Percentiles rank a stretch among this genome's conserved stretches.
Conservation (phyloP, 53 echinoderm and acorn worm species). For the Henricia sp. region DNA sequence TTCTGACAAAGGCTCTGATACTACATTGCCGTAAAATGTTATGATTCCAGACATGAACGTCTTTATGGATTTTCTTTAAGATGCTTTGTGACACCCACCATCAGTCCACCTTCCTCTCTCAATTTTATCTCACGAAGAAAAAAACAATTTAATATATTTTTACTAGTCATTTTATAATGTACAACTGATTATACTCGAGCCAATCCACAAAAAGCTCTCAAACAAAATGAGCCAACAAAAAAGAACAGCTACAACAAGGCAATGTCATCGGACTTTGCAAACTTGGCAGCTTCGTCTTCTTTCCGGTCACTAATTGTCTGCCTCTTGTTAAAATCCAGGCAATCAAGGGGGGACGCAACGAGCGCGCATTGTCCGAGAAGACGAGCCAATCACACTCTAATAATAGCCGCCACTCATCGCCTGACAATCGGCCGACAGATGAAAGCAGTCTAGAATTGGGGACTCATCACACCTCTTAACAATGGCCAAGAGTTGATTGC, state of each 20-base stretch:
- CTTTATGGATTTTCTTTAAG: too few relatives aligned
- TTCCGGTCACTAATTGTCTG: conserved; percentile 49
- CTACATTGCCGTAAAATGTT: too few relatives aligned
- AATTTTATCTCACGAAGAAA: too few relatives aligned
- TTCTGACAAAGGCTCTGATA: too few relatives aligned
- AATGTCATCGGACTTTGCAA: neutral
- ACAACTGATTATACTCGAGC: too few relatives aligned
- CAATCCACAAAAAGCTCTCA: too few relatives aligned
- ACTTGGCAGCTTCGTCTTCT: neutral
- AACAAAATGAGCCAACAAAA: neutral
- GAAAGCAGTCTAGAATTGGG: conserved; percentile 20
- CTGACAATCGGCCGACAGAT: conserved; percentile 30
- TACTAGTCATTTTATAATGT: too few relatives aligned
- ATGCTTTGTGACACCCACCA: too few relatives aligned
- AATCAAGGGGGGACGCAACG: neutral
- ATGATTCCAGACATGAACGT: too few relatives aligned
- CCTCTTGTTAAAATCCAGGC: neutral
- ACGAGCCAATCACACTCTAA: conserved; percentile 49
- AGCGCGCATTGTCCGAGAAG: conserved; percentile 27
- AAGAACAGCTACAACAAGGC: neutral
- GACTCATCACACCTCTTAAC: conserved; percentile 64
- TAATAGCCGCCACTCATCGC: conserved; percentile 43
- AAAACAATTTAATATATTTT: too few relatives aligned
- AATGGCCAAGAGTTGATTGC: conserved; percentile 47
- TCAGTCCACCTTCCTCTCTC: too few relatives aligned